Percentiles rank a stretch among this genome's conserved stretches.
Evolutionary conservation across 2,113 vertebrate genomes (phyloP).

Genomic region (Fregata magnificens): DNA sequence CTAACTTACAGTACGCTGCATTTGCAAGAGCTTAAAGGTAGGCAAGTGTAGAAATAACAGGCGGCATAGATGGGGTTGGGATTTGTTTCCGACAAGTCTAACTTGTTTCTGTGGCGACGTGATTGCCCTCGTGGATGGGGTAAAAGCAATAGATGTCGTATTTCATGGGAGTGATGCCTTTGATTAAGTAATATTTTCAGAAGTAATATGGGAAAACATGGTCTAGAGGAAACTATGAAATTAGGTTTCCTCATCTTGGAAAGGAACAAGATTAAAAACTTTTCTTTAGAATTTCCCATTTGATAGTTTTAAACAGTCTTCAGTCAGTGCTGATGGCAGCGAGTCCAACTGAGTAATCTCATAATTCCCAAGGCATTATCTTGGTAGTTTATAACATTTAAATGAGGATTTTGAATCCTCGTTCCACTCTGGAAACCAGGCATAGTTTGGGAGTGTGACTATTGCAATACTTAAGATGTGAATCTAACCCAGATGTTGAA

Average conservation of each 20-base stretch:
- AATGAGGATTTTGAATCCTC: background rate
- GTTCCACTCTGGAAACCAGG: background rate
- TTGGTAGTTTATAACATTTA: background rate
- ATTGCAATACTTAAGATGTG: background rate
- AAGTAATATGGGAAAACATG: background rate
- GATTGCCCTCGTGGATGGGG: background rate
- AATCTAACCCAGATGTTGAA: background rate
- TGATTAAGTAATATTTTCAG: background rate
- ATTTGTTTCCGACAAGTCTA: background rate
- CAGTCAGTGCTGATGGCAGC: background rate
- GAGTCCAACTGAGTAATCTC: background rate
- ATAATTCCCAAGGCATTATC: background rate
- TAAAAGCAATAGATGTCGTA: background rate
- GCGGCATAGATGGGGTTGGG: background rate
- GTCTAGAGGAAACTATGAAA: background rate
- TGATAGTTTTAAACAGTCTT: background rate
- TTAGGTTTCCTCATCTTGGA: background rate
- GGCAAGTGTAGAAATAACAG: background rate
- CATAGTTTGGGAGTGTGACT: background rate
- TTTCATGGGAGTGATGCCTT: background rate
- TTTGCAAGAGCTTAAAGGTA: background rate
- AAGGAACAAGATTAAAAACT: background rate
- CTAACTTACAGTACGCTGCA: background rate
- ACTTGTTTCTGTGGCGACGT: accelerated
- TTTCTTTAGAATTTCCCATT: background rate